Evolutionary conservation across 2,113 vertebrate species (phyloP).

Genomic region (Caretta caretta): DNA sequence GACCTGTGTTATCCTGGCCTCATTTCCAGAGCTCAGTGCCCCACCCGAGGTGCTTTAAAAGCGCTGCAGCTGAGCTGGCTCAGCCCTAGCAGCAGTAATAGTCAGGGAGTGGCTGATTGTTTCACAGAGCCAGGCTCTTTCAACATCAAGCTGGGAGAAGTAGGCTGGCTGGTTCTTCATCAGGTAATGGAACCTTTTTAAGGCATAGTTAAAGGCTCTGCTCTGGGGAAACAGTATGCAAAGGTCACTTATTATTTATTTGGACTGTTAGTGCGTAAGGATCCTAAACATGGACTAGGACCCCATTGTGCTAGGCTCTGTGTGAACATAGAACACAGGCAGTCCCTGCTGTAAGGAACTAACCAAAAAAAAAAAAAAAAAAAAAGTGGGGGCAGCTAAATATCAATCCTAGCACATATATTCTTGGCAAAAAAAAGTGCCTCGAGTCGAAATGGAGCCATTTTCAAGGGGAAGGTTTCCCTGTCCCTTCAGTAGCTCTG

Average conservation of each 20-base stretch:
- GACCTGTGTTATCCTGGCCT: neutral
- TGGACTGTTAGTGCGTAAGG: neutral
- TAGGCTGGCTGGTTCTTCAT: neutral
- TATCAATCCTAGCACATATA: rapidly evolving
- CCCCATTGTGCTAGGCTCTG: rapidly evolving
- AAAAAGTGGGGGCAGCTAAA: neutral
- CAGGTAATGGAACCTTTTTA: neutral
- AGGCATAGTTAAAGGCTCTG: neutral
- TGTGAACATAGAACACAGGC: neutral
- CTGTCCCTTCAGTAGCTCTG: neutral
- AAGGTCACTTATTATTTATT: constrained; percentile 8
- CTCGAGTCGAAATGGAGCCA: neutral
- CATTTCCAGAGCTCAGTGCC: neutral
- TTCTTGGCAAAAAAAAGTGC: rapidly evolving
- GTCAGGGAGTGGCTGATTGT: neutral
- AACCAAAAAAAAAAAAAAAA: neutral
- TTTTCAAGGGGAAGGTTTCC: neutral
- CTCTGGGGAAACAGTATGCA: neutral
- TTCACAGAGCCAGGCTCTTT: neutral
- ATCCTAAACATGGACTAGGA: neutral
- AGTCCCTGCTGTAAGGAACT: neutral
- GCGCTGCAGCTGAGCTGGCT: neutral
- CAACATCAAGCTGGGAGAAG: neutral
- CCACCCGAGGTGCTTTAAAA: neutral
- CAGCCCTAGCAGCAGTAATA: rapidly evolving